A percentile compares a stretch with the other conserved stretches of the same genome.
phyloP scores from a whole-genome alignment of 2,113 vertebrate genomes.

The Pteruthius melanotis region DNA sequence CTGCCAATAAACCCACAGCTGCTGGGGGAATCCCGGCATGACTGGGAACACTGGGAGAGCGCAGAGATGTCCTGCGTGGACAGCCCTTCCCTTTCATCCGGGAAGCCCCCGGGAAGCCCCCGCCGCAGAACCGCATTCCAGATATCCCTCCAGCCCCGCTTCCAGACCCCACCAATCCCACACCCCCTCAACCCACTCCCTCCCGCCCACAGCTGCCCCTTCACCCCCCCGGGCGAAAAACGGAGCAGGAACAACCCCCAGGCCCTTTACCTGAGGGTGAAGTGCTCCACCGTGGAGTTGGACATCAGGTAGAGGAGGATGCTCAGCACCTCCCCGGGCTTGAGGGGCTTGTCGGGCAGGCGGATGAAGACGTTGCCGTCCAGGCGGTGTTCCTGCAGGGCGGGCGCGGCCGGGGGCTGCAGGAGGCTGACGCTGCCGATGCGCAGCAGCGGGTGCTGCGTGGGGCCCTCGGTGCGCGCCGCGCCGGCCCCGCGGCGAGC shows the following conservation, averaged over 20 bases:
- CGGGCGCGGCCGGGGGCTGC: conserved; percentile 78
- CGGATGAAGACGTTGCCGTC: conserved; percentile 91
- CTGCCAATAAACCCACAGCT: not conserved
- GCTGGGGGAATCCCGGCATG: not conserved
- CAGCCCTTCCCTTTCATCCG: no score
- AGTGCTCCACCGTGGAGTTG: conserved; percentile 92
- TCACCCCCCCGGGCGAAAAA: accelerated
- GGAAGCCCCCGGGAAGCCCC: not conserved
- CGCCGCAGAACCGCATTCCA: not conserved
- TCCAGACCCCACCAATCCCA: not conserved
- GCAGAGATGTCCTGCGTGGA: accelerated
- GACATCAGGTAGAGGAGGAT: conserved; percentile 88
- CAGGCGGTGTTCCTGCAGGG: conserved; percentile 87
- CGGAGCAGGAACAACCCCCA: accelerated
- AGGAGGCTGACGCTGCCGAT: conserved; percentile 94
- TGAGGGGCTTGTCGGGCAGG: conserved; percentile 88
- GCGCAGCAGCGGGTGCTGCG: conserved; percentile 91
- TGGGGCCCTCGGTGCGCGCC: conserved; percentile 80
- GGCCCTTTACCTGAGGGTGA: conserved; percentile 86
- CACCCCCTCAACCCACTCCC: not conserved
- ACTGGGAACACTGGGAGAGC: not conserved
- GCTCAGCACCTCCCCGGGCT: conserved; percentile 88
- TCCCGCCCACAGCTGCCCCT: accelerated
- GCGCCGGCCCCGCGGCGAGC: conserved; percentile 48
- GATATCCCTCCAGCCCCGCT: accelerated